phyloP scores from a whole-genome alignment of 2,113 vertebrate genomes.

The Labeo catla region DNA sequence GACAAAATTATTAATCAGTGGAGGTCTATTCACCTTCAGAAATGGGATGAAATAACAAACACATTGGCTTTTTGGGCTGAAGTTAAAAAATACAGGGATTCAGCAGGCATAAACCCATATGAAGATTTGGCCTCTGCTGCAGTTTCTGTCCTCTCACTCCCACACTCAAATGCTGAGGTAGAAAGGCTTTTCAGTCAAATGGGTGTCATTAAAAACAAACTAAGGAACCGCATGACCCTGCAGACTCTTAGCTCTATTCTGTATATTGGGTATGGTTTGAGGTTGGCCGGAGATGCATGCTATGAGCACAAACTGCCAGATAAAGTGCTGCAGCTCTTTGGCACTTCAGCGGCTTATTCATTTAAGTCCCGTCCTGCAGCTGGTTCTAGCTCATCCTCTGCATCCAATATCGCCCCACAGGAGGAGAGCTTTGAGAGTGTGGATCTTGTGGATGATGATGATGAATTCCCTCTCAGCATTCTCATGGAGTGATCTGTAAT shows the following conservation, averaged over 20 bases:
- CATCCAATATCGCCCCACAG: not conserved
- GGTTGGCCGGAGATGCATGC: constrained; percentile 44
- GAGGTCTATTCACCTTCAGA: not conserved
- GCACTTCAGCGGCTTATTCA: not conserved
- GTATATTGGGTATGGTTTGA: constrained; percentile 40
- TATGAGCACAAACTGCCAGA: constrained; percentile 45
- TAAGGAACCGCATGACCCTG: not conserved
- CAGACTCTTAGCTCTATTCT: not conserved
- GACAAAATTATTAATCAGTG: not conserved
- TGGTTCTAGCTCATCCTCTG: not conserved
- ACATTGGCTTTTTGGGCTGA: not conserved
- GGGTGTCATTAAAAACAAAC: constrained; percentile 2
- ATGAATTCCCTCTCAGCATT: too few relatives aligned
- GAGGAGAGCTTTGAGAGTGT: not conserved
- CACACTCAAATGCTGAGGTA: constrained; percentile 13
- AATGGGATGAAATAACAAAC: not conserved
- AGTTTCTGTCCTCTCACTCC: not conserved
- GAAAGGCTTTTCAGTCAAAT: not conserved
- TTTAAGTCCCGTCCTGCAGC: not conserved
- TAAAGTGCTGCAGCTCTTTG: constrained; percentile 41
- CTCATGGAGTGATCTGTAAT: too few relatives aligned
- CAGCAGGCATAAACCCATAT: not conserved
- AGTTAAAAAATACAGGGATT: not conserved
- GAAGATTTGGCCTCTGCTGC: not conserved
- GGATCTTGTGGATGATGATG: not conserved